Evolutionary conservation across 2,797 vertebrate genomes (phyloP), one percentile per base, ranked within the genome.

Genomic region (Hirundo rustica): DNA sequence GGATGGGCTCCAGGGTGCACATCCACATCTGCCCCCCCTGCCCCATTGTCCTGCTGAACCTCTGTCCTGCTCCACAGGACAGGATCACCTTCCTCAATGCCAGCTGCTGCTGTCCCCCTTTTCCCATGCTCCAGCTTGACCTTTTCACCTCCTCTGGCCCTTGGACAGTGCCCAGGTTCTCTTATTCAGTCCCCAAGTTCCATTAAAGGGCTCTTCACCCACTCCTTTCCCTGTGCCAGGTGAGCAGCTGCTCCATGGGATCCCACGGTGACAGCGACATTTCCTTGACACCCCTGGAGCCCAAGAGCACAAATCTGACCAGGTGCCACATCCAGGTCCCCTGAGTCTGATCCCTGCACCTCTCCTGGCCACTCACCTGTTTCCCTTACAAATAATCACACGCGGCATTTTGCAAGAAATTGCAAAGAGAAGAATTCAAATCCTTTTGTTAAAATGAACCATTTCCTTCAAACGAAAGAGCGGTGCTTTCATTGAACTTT

Each of bases 201-300:
- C 14, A 1, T 15, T 19, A 71, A 38, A 38, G 38, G 38, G 38
- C 38, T 38, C 38, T 68, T 34, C 50, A 73, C 21, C 11, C 18
- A 2, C 8, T 30, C 20, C 20, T 32, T 58, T 10, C 1, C 0
- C 0, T n/a, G 34, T 42, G 11, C n/a, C 45, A 22, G 36, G 40
- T 23, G 23, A 68, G 60, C 60, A 51, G 50, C 10, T 72, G n/a
- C 55, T 66, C 61, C 26, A 1, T 1, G n/a, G 27, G 50, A 34
- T 7, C 48, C 65, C 57, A 15, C 2, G 1, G 57, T 11, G 80
- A 47, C 51, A 45, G 18, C 36, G 51, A 42, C 60, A 40, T 27
- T 61, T 65, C 73, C 12, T 30, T 40, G 13, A 15, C 62, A 62
- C 19, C 15, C 26, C 19, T 13, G n/a, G 12, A 40, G 30, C 27